A percentile compares a stretch with the other conserved stretches of the same genome.
Evolutionary conservation across 2,797 vertebrate genomes (phyloP).

Genomic region (Rhinella marina): DNA sequence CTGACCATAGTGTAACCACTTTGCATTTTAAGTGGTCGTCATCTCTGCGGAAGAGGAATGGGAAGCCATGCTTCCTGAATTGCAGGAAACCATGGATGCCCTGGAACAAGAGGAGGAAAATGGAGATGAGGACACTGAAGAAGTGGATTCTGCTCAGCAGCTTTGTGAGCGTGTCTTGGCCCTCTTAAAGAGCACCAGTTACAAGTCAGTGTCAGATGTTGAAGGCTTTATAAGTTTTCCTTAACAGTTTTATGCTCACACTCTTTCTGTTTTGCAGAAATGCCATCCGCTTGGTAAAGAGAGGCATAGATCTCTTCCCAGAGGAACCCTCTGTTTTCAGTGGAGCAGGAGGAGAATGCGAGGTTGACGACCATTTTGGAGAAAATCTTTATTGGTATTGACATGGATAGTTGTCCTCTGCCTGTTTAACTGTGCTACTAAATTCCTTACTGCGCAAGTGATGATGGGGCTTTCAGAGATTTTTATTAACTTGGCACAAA

Average conservation of each 20-base stretch:
- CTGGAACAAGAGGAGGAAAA: slow-evolving; percentile 73
- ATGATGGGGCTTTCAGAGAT: no score
- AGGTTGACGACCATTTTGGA: slow-evolving; percentile 80
- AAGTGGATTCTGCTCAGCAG: slow-evolving; percentile 72
- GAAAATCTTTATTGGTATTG: slow-evolving; percentile 86
- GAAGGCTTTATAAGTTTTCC: background rate
- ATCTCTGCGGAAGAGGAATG: slow-evolving; percentile 88
- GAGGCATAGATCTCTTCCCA: slow-evolving; percentile 77
- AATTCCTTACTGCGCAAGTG: no score
- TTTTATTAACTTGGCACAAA: no score
- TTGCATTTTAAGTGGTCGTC: slow-evolving; percentile 69
- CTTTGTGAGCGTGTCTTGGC: slow-evolving; percentile 77
- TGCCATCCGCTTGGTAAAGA: slow-evolving; percentile 80
- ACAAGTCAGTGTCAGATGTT: slow-evolving; percentile 79
- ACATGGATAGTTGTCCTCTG: background rate
- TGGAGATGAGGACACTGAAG: slow-evolving; percentile 61
- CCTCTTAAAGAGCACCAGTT: slow-evolving; percentile 87
- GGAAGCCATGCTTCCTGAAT: slow-evolving; percentile 92
- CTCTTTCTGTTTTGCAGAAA: slow-evolving; percentile 72
- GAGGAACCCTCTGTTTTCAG: slow-evolving; percentile 79
- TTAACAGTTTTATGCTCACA: background rate
- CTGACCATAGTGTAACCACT: background rate
- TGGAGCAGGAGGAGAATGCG: slow-evolving; percentile 65
- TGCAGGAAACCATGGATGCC: slow-evolving; percentile 76
- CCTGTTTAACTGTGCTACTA: background rate